Evolutionary conservation across 2,113 vertebrate genomes (phyloP).

Genomic region (Bufo gargarizans): DNA sequence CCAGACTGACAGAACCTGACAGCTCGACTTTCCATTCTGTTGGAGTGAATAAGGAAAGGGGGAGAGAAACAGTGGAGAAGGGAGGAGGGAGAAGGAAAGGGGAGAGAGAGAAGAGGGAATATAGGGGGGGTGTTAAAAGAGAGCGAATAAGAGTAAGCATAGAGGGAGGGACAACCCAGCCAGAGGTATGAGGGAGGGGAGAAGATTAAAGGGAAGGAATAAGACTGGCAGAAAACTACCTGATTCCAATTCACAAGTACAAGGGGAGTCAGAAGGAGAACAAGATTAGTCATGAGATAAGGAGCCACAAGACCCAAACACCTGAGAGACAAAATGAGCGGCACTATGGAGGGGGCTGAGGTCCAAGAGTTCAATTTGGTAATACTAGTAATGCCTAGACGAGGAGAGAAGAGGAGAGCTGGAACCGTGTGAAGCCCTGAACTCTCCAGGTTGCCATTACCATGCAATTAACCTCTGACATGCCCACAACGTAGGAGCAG

Average conservation of each 20-base stretch:
- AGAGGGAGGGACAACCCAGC: slow-evolving; percentile 38
- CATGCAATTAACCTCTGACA: slow-evolving; percentile 47
- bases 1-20: slow-evolving; percentile 48
- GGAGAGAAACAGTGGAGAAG: slow-evolving; percentile 29
- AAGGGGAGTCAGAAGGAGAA: neutral
- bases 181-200: slow-evolving; percentile 29
- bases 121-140: neutral
- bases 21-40: slow-evolving; percentile 58
- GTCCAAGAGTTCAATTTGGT: neutral
- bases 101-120: slow-evolving; percentile 12
- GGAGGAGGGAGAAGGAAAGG: slow-evolving; percentile 24
- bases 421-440: slow-evolving; percentile 22
- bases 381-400: neutral
- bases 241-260: neutral
- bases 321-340: slow-evolving; percentile 21
- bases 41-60: slow-evolving; percentile 29
- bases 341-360: neutral
- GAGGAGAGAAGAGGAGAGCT: slow-evolving; percentile 24
- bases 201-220: slow-evolving; percentile 17
- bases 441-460: slow-evolving; percentile 4
- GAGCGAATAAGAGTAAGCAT: slow-evolving; percentile 11
- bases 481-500: neutral
- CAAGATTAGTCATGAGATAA: neutral
- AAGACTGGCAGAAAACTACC: slow-evolving; percentile 19
- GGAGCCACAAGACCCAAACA: neutral